Evolutionary conservation across 2,797 vertebrate genomes (phyloP), one percentile per base, ranked within the genome.

Genomic region (Sus cebifrons): DNA sequence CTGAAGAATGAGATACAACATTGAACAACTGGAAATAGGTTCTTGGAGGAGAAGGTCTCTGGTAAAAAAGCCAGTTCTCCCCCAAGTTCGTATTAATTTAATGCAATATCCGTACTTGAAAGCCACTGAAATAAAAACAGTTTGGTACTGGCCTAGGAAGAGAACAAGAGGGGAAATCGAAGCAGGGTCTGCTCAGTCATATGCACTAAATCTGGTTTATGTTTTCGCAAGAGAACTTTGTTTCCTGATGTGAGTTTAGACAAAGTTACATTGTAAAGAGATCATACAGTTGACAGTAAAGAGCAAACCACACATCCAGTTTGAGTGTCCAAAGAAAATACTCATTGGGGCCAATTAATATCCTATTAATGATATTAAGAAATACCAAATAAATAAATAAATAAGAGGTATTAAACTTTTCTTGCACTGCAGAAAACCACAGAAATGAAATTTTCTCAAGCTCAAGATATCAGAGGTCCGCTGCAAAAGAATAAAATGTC

Each of bases 181-280:
- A 94, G 62, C 9, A 29, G 92, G 29, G 6, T 23, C 65, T 62
- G 14, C 68, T 87, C 20, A 8, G 3, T 54, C 62, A 44, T 56
- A 68, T 16, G 27, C 25, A 90, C 13, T 86, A 67, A 88, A 21
- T 95, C n/a, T 65, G 32, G 16, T 83, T 95, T 95, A 62, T 78
- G 68, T 92, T 84, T 62, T 84, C 67, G 36, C 36, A 23, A 77
- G 73, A 86, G 6, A 49, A 84, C 75, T 79, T 60, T 92, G 40
- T 44, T 92, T 92, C 52, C 64, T 49, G 1, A 29, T 54, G 23
- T 40, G 21, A 83, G 4, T 5, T 75, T 67, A 44, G 21, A 17
- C 3, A 65, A 86, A 81, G 13, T 88, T 58, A 52, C 27, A 2
- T 13, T 67, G 20, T 54, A 79, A 40, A 73, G 56, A 81, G 52